Base-by-base conservation (phyloP, 37 sponge, comb jelly and placozoan species). In the Chondrilla cf. caribensis region DNA sequence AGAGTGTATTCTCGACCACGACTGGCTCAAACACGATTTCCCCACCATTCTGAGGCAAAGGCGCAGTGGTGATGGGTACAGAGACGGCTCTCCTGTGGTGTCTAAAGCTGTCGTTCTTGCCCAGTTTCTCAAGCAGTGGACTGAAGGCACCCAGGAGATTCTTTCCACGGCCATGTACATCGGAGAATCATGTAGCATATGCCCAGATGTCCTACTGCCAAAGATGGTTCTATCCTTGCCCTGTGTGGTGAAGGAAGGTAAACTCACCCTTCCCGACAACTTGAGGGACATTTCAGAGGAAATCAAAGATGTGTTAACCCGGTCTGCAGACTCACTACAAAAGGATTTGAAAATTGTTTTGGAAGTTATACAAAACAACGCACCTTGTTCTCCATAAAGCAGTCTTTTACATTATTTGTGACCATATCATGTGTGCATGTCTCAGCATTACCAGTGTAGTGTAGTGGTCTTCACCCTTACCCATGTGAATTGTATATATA, bases 1-100 rank as follows among this genome's bases (percentile, higher is more conserved):
- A 9, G 67, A 84, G 33, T 90, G 89, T 57, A 22, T 90, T 29
- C 79, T 83, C 73, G 88, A 93, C 31, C 54, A 8, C 3, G 77
- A 87, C 0, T 93, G 94, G 94, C 36, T 91, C 9, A 32, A 37
- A 0, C 38, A 31, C 2, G 83, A 82, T 14, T 70, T 82, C 71
- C 55, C 8, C 32, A 21, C 33, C 22, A 21, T 78, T 19, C 19
- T 84, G 22, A 22, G 21, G 38, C 11, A 58, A 11, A 29, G 75
- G 25, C 6, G 37, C 18, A n/a, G 19, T 44, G 70, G 58, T 1
- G 58, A 3, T 22, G 83, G 83, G 33, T 43, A 76, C 58, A 58
- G 19, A 29, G 19, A 25, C 0, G 58, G 33, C 21, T 37, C 35
- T 38, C 83, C 75, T 22, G 19, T 39, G 33, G 73, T 73, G 33